Evolutionary conservation across 2,113 vertebrate species (phyloP).

Genomic region (Upupa epops): DNA sequence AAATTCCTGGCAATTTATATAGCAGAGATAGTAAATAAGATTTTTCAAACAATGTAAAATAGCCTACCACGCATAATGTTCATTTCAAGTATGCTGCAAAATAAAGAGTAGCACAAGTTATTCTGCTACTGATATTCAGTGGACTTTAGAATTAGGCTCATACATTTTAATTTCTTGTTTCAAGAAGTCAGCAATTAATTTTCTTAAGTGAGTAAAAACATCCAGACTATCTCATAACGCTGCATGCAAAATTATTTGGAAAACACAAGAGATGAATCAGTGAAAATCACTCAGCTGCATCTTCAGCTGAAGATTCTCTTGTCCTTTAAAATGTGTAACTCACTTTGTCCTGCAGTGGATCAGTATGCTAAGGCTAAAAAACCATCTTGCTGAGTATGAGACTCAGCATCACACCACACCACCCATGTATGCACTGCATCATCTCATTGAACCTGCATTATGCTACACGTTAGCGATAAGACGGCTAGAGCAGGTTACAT

Average conservation of each 20-base stretch:
- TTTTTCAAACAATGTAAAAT: conserved; percentile 37
- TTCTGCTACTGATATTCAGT: conserved; percentile 39
- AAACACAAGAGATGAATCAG: conserved; percentile 48
- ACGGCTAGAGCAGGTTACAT: conserved; percentile 60
- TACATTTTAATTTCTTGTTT: conserved; percentile 63
- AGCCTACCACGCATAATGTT: conserved; percentile 10
- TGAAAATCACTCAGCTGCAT: conserved; percentile 48
- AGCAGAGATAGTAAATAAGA: conserved; percentile 22
- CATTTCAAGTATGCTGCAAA: conserved; percentile 49
- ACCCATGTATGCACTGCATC: conserved; percentile 14
- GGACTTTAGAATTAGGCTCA: conserved; percentile 50
- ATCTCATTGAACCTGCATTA: conserved; percentile 49
- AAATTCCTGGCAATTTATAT: conserved; percentile 11
- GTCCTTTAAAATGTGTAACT: conserved; percentile 40
- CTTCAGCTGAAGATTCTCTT: conserved; percentile 42
- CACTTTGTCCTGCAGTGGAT: conserved; percentile 34
- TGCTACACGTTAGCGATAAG: conserved; percentile 38
- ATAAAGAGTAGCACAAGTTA: conserved; percentile 47
- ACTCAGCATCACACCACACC: background rate
- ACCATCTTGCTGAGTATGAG: conserved; percentile 10
- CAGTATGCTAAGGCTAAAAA: background rate
- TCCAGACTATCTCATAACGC: conserved; percentile 51
- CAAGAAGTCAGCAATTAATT: conserved; percentile 67
- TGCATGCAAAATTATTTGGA: conserved; percentile 61
- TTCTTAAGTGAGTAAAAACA: conserved; percentile 61